Conservation (phyloP, 2,888 invertebrate species). For the Nipponacmea schrenckii region DNA sequence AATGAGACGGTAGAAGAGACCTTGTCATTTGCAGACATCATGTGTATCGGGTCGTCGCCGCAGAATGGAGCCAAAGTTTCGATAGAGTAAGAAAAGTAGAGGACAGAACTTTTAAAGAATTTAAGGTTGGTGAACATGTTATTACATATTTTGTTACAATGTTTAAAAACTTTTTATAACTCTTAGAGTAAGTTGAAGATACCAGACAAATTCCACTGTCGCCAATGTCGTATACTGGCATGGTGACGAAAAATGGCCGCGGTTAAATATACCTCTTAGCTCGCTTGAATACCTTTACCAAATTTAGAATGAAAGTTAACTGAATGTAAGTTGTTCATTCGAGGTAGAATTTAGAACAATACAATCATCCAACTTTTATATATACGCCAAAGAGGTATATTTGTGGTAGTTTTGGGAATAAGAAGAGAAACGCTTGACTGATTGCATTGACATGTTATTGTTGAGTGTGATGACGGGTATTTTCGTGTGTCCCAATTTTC, state of each 20-base stretch:
- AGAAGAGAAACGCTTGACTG: neutral
- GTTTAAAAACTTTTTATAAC: neutral
- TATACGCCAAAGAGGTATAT: no score
- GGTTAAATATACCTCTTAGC: neutral
- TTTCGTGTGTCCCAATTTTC: slow-evolving; percentile 1
- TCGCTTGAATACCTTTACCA: no score
- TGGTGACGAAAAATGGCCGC: neutral
- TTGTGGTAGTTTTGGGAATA: no score
- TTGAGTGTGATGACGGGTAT: neutral
- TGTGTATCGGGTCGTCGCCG: neutral
- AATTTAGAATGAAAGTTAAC: no score
- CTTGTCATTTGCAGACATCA: slow-evolving; percentile 4
- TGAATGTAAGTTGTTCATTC: no score
- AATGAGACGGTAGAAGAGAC: neutral
- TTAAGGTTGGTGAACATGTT: neutral
- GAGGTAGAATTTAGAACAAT: no score
- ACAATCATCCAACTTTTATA: no score
- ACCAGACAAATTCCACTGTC: slow-evolving; percentile 3
- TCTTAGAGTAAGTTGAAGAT: neutral
- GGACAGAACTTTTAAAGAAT: neutral
- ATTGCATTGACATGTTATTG: slow-evolving; percentile 1
- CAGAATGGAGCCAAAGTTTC: slow-evolving; percentile 6
- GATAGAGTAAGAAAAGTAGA: neutral
- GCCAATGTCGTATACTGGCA: neutral
- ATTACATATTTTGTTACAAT: neutral